Conservation (phyloP, 2,888 invertebrate genomes). For the Micoletzkya japonica region DNA sequence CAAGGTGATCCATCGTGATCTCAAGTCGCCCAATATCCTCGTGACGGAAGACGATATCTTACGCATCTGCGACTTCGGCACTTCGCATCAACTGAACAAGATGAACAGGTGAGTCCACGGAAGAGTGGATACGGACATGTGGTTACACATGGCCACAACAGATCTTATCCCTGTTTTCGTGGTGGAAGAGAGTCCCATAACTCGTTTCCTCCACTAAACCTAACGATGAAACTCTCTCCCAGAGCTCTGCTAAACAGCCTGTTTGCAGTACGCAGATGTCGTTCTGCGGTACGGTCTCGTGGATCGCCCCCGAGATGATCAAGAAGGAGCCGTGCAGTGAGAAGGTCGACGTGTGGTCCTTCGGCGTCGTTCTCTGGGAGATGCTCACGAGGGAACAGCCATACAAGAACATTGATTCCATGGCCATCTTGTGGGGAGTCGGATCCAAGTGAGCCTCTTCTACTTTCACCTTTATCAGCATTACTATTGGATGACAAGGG, state of each 20-base stretch:
- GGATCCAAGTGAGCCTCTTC: slow-evolving; percentile 70
- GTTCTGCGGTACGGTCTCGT: slow-evolving; percentile 95
- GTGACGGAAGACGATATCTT: slow-evolving; percentile 68
- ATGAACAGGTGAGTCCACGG: slow-evolving; percentile 27
- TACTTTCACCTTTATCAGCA: neutral
- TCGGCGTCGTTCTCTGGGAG: slow-evolving; percentile 97
- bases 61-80: slow-evolving; percentile 98
- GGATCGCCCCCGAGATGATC: slow-evolving; percentile 99
- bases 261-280: slow-evolving; percentile 82
- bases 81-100: slow-evolving; percentile 69
- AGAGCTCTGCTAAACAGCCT: neutral
- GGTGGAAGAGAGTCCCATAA: too few relatives aligned
- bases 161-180: too few relatives aligned
- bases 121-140: neutral
- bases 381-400: slow-evolving; percentile 89
- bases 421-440: slow-evolving; percentile 96
- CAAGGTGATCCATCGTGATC: slow-evolving; percentile 95
- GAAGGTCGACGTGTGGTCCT: slow-evolving; percentile 96
- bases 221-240: neutral
- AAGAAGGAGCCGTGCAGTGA: slow-evolving; percentile 94
- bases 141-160: too few relatives aligned
- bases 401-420: slow-evolving; percentile 89
- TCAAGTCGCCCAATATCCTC: slow-evolving; percentile 88
- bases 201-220: too few relatives aligned
- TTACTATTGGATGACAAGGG: too few relatives aligned